Percentiles rank a stretch among this genome's conserved stretches.
Conservation (phyloP, 2,888 invertebrate species). For the Amphipyra berbera region DNA sequence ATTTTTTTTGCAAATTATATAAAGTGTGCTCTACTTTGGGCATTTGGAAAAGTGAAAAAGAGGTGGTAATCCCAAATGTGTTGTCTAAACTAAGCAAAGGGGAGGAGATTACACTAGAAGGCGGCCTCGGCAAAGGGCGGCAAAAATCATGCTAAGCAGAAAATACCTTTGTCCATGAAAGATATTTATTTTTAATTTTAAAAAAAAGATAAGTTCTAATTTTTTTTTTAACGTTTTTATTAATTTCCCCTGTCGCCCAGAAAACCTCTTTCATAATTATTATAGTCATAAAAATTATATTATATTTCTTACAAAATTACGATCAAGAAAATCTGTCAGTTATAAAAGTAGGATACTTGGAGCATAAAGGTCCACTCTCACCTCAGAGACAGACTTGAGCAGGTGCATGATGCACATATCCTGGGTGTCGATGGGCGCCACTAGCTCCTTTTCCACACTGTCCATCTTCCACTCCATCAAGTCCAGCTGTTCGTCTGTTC, state of each 20-base stretch:
- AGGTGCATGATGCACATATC: constrained; percentile 93
- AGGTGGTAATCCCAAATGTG: no score
- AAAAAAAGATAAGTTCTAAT: no score
- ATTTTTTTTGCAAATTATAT: not conserved
- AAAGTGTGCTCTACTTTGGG: constrained; percentile 7
- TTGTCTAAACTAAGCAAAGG: not conserved
- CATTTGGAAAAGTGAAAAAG: constrained; percentile 9
- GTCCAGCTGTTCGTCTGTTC: constrained; percentile 93
- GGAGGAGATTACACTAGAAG: not conserved
- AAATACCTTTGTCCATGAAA: no score
- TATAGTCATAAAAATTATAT: no score
- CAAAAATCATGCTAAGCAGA: no score
- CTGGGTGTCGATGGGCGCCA: constrained; percentile 85
- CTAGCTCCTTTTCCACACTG: constrained; percentile 92
- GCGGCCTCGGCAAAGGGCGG: not conserved
- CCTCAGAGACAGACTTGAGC: constrained; percentile 94
- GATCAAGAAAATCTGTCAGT: no score
- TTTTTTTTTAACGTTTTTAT: no score
- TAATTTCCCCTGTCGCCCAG: no score
- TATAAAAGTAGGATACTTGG: no score
- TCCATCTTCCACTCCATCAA: constrained; percentile 94
- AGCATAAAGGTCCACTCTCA: constrained; percentile 61
- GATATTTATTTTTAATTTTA: no score
- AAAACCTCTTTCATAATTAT: no score
- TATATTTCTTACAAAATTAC: no score